phyloP scores from a whole-genome alignment of 1,140 invertebrate genomes.

The Drosophila virilis region DNA sequence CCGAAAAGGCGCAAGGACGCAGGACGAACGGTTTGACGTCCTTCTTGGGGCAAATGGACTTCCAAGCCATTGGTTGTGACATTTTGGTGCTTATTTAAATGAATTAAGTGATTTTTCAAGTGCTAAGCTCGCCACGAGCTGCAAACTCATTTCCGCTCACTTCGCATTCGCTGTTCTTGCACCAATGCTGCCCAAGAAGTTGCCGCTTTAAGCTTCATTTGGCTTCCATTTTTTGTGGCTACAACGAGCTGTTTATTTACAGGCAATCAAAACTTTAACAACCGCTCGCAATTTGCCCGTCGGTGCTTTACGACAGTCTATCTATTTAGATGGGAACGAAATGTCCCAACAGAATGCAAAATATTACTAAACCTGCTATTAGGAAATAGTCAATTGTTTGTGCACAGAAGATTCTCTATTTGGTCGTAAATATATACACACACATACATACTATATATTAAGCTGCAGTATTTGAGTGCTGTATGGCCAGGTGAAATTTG shows the following conservation, averaged over 20 bases:
- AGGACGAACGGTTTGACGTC: slow-evolving; percentile 24
- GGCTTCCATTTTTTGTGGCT: slow-evolving; percentile 51
- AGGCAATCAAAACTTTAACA: slow-evolving; percentile 75
- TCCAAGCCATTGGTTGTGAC: slow-evolving; percentile 52
- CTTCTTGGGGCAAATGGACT: slow-evolving; percentile 68
- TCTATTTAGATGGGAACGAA: slow-evolving; percentile 26
- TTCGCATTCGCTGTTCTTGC: not conserved
- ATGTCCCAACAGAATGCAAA: slow-evolving; percentile 13
- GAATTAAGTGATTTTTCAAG: slow-evolving; percentile 83
- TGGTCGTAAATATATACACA: slow-evolving; percentile 1
- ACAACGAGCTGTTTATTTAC: slow-evolving; percentile 73
- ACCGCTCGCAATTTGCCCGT: slow-evolving; percentile 27
- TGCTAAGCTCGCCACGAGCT: slow-evolving; percentile 75
- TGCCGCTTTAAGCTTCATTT: slow-evolving; percentile 70
- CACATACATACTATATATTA: not conserved
- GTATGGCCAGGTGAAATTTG: not conserved
- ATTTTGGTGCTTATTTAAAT: slow-evolving; percentile 78
- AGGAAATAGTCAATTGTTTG: not conserved
- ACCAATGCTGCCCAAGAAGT: slow-evolving; percentile 4
- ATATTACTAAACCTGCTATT: slow-evolving; percentile 15
- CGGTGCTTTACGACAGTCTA: slow-evolving; percentile 30
- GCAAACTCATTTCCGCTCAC: slow-evolving; percentile 73
- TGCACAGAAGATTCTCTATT: not conserved
- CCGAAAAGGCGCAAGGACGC: slow-evolving; percentile 22
- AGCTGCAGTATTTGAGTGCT: not conserved